phyloP scores from a whole-genome alignment of 2,113 vertebrate species.

The Microtus pennsylvanicus region DNA sequence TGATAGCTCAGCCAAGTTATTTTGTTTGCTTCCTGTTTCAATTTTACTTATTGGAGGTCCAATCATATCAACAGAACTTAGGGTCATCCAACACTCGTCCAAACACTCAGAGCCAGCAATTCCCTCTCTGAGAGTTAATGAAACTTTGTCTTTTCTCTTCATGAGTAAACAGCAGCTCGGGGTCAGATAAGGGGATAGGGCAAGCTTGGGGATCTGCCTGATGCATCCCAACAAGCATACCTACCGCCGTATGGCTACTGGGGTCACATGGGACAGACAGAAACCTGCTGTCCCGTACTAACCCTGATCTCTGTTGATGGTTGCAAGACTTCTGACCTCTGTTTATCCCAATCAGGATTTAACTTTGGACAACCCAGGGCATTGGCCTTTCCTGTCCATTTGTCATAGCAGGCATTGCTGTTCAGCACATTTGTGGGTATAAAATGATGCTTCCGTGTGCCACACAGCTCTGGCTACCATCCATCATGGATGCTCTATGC shows the following conservation, averaged over 20 bases:
- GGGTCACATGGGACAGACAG: fast-evolving
- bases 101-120: too few species aligned
- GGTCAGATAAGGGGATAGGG: fast-evolving
- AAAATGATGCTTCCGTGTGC: neutral
- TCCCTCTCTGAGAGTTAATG: neutral
- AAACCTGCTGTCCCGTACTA: fast-evolving
- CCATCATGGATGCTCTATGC: neutral
- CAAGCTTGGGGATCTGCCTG: neutral
- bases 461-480: neutral
- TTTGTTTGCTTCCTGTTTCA: neutral
- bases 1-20: too few species aligned
- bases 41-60: neutral
- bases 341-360: neutral
- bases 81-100: neutral
- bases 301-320: too few species aligned
- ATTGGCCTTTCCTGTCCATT: neutral
- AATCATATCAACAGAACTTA: fast-evolving
- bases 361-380: neutral
- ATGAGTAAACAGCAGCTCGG: fast-evolving
- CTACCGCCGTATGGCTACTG: neutral
- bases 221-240: neutral
- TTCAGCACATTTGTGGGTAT: neutral
- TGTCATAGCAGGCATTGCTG: too few species aligned
- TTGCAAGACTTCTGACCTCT: too few species aligned
- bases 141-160: neutral